Conservation (phyloP, 2,888 invertebrate genomes). For the Xanthia icteritia region DNA sequence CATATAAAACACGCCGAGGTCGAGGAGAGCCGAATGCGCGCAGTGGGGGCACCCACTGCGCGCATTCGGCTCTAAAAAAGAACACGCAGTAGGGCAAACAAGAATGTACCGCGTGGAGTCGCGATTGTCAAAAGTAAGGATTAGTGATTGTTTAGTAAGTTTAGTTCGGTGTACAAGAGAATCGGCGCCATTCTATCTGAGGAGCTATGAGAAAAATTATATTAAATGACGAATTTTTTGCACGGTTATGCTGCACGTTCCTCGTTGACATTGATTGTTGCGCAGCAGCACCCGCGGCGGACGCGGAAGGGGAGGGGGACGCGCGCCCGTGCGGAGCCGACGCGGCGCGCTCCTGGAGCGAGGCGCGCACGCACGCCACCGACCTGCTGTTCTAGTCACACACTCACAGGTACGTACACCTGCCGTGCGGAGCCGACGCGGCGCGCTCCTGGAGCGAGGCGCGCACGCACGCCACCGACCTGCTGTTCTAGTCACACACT, state of each 20-base stretch:
- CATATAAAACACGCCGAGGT: no score
- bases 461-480: slow-evolving; percentile 27
- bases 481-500: slow-evolving; percentile 33
- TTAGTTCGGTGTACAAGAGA: no score
- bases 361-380: slow-evolving; percentile 81
- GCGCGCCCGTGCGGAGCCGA: slow-evolving; percentile 80
- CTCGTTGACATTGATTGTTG: background rate
- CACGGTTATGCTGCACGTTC: background rate
- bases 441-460: slow-evolving; percentile 66
- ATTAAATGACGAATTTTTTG: no score
- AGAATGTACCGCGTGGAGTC: no score
- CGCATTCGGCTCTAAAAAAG: no score
- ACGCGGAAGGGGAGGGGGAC: slow-evolving; percentile 61
- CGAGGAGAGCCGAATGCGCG: no score
- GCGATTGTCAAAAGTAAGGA: no score
- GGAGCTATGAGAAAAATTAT: no score
- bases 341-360: slow-evolving; percentile 84
- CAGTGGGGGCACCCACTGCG: no score
- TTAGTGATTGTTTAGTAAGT: no score
- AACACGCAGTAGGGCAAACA: no score
- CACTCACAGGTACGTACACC: slow-evolving; percentile 38
- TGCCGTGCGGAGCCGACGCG: slow-evolving; percentile 8
- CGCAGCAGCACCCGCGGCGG: slow-evolving; percentile 25
- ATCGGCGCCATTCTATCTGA: no score
- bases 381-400: slow-evolving; percentile 85